Percentiles rank a stretch among this genome's conserved stretches.
Evolutionary conservation across 2,797 vertebrate genomes (phyloP).

Genomic region (Carduelis carduelis): DNA sequence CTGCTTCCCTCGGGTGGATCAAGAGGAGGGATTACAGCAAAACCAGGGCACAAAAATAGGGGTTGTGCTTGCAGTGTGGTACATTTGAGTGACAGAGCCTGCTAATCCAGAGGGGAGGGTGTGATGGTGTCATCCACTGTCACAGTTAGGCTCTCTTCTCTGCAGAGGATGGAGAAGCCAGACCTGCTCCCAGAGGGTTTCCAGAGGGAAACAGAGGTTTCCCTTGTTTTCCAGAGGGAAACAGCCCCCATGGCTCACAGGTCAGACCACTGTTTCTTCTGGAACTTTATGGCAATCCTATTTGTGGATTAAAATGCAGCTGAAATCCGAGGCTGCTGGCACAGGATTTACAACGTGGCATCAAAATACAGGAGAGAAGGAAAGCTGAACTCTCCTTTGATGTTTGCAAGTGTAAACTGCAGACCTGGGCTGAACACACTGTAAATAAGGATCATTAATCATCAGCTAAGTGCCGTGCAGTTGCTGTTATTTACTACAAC

Average conservation of each 20-base stretch:
- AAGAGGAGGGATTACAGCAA: neutral
- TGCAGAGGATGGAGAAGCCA: neutral
- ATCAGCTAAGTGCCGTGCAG: neutral
- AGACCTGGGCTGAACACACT: conserved; percentile 11
- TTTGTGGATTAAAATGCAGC: neutral
- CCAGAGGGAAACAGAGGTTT: neutral
- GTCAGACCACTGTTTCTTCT: neutral
- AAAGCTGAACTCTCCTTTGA: conserved; percentile 20
- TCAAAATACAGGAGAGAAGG: neutral
- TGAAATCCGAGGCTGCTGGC: neutral
- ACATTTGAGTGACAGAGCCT: accelerated
- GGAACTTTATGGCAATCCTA: neutral
- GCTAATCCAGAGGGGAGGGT: accelerated
- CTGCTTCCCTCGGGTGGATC: neutral
- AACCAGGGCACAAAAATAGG: neutral
- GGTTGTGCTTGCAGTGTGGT: neutral
- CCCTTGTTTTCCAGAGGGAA: neutral
- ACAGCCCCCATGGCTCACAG: accelerated
- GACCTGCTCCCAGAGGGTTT: neutral
- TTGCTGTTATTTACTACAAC: conserved; percentile 41
- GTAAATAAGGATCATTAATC: conserved; percentile 59
- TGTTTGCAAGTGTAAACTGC: conserved; percentile 42
- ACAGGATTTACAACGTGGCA: conserved; percentile 5
- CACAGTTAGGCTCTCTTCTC: accelerated
- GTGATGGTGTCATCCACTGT: accelerated